Percentiles rank a stretch among this genome's conserved stretches.
Conservation (phyloP, 2,113 vertebrate species). For the Poeciliopsis prolifica region DNA sequence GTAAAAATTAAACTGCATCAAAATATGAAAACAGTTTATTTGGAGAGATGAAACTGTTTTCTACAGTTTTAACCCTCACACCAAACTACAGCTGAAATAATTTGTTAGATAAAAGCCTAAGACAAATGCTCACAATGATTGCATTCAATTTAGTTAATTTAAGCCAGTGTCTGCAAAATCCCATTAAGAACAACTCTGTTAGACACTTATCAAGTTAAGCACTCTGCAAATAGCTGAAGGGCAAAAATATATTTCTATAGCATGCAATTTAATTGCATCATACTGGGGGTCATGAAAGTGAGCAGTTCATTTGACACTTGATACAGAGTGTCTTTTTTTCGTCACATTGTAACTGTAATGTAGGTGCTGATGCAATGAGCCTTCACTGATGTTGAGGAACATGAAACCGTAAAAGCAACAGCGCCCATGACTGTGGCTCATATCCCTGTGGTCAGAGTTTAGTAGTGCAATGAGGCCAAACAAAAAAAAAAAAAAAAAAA, state of each 20-base stretch:
- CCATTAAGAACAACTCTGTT: neutral
- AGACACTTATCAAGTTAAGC: slow-evolving; percentile 15
- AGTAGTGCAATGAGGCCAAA: slow-evolving; percentile 28
- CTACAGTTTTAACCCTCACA: neutral
- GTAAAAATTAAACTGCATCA: neutral
- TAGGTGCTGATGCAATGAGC: slow-evolving; percentile 31
- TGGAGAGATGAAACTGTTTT: slow-evolving; percentile 10
- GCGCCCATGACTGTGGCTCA: slow-evolving; percentile 37
- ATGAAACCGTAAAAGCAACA: slow-evolving; percentile 43
- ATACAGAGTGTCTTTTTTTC: slow-evolving; percentile 8
- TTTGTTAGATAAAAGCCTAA: slow-evolving; percentile 24
- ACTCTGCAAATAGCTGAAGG: slow-evolving; percentile 3
- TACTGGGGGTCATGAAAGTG: neutral
- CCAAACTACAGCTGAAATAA: slow-evolving; percentile 3
- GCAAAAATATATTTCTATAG: slow-evolving; percentile 6
- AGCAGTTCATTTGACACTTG: slow-evolving; percentile 22
- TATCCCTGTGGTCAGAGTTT: slow-evolving; percentile 41
- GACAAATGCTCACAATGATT: slow-evolving; percentile 20
- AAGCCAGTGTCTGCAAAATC: neutral
- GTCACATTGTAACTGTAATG: slow-evolving; percentile 28
- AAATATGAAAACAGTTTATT: neutral
- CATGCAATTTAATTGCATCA: slow-evolving; percentile 5
- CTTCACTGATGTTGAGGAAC: slow-evolving; percentile 32
- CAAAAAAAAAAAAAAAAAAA: slow-evolving; percentile 18
- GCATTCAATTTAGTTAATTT: slow-evolving; percentile 11